Conservation (phyloP, 35 echinoderm and acorn worm genomes). For the Acanthaster planci region DNA sequence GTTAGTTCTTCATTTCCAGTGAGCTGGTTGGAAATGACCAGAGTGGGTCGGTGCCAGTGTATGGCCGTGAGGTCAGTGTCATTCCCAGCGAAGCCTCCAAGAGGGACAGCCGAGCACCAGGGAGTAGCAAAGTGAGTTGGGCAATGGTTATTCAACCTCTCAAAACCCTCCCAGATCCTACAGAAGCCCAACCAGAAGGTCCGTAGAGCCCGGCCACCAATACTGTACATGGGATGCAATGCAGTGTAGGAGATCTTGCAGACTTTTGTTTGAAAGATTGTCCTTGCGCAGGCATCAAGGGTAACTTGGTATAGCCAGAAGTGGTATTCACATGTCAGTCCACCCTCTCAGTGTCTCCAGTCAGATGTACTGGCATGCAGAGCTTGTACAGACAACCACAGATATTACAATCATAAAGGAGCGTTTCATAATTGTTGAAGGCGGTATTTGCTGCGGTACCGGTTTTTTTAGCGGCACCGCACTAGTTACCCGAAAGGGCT, state of each 20-base stretch:
- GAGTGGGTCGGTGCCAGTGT: slow-evolving; percentile 68
- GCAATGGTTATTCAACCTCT: not conserved
- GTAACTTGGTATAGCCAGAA: too few relatives aligned
- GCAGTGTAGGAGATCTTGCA: not conserved
- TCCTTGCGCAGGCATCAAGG: too few relatives aligned
- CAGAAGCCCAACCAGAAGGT: not conserved
- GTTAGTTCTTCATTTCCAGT: slow-evolving; percentile 25
- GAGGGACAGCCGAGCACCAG: slow-evolving; percentile 61
- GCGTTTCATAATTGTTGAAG: too few relatives aligned
- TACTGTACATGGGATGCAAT: not conserved
- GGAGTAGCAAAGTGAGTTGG: slow-evolving; percentile 80
- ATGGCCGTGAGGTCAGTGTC: slow-evolving; percentile 81
- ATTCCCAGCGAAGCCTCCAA: slow-evolving; percentile 66
- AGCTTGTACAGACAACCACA: too few relatives aligned
- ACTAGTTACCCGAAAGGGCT: too few relatives aligned
- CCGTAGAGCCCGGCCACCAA: not conserved
- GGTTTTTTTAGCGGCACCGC: too few relatives aligned
- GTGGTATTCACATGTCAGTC: too few relatives aligned
- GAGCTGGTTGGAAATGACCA: slow-evolving; percentile 75
- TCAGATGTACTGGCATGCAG: too few relatives aligned
- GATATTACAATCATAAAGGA: too few relatives aligned
- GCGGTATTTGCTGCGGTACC: too few relatives aligned
- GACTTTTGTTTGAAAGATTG: too few relatives aligned
- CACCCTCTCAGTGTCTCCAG: too few relatives aligned
- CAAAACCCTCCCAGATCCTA: not conserved